Evolutionary conservation across 2,888 invertebrate species (phyloP), one percentile per base, ranked within the genome.

Genomic region (Silvanus unidentatus): DNA sequence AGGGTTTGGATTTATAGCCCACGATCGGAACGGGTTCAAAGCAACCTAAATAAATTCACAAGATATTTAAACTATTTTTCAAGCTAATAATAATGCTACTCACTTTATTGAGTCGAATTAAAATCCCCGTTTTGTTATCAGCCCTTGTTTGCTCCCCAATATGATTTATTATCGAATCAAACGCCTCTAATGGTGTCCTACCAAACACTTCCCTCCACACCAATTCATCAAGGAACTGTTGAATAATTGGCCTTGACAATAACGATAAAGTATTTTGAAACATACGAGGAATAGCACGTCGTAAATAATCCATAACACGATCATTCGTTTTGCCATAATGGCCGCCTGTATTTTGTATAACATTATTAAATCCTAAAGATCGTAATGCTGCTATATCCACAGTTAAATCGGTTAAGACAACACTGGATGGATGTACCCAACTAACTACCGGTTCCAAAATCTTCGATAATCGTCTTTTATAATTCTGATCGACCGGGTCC

Each of bases 151-250:
- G 88, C 60, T 89, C 87, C 0, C 87, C 78, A 39, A 92, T 78
- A 66, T 93, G 90, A 1, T 74, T 59, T 1, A 90, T 81, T 38
- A 92, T 84, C 62, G 86, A 86, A 62, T 90, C 86, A 63, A 90
- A 93, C 0, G 90, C 85, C 57, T 81, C 80, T 0, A 84, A 77
- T 0, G 91, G 82, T 0, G 86, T 83, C 2, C 81, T 77, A 0
- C 91, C 92, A 64, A 81, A 92, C 63, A 86, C 83, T 67, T 93
- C 92, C 45, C 93, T 77, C 92, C 93, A 93, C 9, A 90, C 72
- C 12, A 93, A 71, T 64, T 93, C 93, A 66, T 93, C 92, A 52
- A 93, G 72, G 69, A 92, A 92, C 50, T 60, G 90, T 68, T 93
- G 93, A 59, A 93, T 90, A 66, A 91, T 88, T 70, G 86, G 87